Conservation (phyloP, 2,797 vertebrate genomes). For the Pampus argenteus region DNA sequence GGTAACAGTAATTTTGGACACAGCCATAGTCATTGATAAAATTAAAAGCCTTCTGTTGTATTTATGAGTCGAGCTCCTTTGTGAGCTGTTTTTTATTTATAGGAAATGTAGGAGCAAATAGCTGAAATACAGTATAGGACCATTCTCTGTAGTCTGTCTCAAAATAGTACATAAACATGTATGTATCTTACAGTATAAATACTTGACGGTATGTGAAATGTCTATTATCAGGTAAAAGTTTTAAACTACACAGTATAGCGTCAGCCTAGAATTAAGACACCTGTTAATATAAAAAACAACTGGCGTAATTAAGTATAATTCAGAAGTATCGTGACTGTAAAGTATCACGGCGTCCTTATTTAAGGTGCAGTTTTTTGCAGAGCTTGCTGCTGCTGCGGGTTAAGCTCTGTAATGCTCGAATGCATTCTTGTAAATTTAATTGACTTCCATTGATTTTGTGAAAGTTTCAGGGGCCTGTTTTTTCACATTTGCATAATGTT, state of each 20-base stretch:
- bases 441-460: conserved; percentile 10
- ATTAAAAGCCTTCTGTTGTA: conserved; percentile 46
- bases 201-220: conserved; percentile 45
- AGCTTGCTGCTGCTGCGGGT: background rate
- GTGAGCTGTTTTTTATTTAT: conserved; percentile 58
- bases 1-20: no score
- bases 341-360: background rate
- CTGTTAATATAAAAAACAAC: conserved; percentile 13
- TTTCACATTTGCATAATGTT: background rate
- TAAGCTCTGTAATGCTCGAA: background rate
- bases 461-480: background rate
- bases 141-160: conserved; percentile 22
- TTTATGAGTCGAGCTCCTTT: conserved; percentile 46
- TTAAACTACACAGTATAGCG: conserved; percentile 37
- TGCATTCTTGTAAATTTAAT: background rate
- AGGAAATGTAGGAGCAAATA: conserved; percentile 52
- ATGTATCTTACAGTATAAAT: conserved; percentile 38
- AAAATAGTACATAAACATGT: conserved; percentile 37
- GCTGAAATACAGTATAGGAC: conserved; percentile 34
- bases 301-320: background rate
- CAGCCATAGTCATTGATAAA: conserved; percentile 34
- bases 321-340: background rate
- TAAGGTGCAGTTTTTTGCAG: background rate
- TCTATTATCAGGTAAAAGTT: conserved; percentile 53
- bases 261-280: conserved; percentile 14